Base-by-base conservation (phyloP, 2,888 invertebrate species). In the Argyresthia goedartella region DNA sequence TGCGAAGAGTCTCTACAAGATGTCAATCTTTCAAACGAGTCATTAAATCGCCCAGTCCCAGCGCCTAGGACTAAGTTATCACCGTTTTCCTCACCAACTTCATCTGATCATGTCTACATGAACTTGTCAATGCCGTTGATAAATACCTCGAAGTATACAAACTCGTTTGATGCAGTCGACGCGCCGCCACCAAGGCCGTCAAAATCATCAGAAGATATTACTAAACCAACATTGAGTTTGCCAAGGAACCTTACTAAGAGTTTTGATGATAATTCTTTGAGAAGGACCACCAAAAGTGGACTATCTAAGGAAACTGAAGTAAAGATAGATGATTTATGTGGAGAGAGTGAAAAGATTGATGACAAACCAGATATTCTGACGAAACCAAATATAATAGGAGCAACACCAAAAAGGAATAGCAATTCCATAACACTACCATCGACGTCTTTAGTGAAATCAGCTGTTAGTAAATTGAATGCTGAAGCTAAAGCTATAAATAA, bases 91-190 rank as follows among this genome's bases (percentile, higher is more conserved):
- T 71, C 81, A 1, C 81, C 82, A 47, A 65, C 78, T 0, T 88
- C 88, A 50, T 74, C 75, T 51, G 86, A 89, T 55, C 89, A 89
- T 63, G 88, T 89, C 0, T 89, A 89, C 56, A 88, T 90, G 0
- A 89, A 89, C 67, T 72, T 89, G 54, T 81, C 89, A n/a, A 85
- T 85, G 85, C 86, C 86, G 8, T 62, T 82, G 2, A 81, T 82
- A 55, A 78, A 72, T 34, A 73, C 73, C 3, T 45, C 49, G 8
- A 72, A 70, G 47, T 66, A 64, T 53, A 60, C 69, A 0, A 74
- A 67, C 60, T 73, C 77, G 1, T 63, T 69, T 44, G 80, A 84
- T 57, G 66, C 67, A 2, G 63, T 81, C 4, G 85, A 86, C 50
- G 82, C 73, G 11, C 76, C 82, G 11, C 76, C 81, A 4, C 66